phyloP scores from a whole-genome alignment of 2,888 invertebrate genomes.

The Crocallis elinguaria region DNA sequence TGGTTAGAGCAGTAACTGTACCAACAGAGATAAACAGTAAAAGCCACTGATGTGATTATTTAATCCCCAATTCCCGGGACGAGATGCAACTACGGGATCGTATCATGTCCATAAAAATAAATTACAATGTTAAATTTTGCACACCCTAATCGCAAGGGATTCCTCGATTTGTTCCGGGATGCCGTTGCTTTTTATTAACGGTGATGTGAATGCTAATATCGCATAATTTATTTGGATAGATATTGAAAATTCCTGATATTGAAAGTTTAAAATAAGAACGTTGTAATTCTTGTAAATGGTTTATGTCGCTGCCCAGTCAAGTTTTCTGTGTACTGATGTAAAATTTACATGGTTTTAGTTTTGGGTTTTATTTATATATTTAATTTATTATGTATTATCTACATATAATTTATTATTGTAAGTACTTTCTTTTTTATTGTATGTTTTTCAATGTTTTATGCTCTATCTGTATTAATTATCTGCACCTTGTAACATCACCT shows the following conservation, averaged over 20 bases:
- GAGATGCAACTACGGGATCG: conserved; percentile 56
- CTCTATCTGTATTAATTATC: too few relatives aligned
- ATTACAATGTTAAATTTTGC: conserved; percentile 81
- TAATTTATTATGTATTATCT: too few relatives aligned
- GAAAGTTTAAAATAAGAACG: conserved; percentile 1
- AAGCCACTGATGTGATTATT: conserved; percentile 68
- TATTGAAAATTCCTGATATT: conserved; percentile 35
- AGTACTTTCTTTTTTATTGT: too few relatives aligned
- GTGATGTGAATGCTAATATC: conserved; percentile 55
- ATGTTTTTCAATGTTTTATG: too few relatives aligned
- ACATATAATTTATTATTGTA: too few relatives aligned
- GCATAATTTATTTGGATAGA: conserved; percentile 44
- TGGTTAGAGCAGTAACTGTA: conserved; percentile 33
- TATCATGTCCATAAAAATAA: conserved; percentile 77
- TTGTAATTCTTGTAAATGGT: background rate
- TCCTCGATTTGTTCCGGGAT: conserved; percentile 71
- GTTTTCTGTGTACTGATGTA: too few relatives aligned
- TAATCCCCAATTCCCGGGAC: conserved; percentile 63
- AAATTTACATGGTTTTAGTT: too few relatives aligned
- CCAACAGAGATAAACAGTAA: conserved; percentile 61
- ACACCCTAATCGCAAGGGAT: conserved; percentile 73
- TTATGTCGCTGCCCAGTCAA: background rate
- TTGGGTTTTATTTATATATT: too few relatives aligned
- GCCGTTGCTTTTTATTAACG: conserved; percentile 71
- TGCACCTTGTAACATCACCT: too few relatives aligned